phyloP scores from a whole-genome alignment of 2,113 vertebrate species.

The Anthoscopus minutus region DNA sequence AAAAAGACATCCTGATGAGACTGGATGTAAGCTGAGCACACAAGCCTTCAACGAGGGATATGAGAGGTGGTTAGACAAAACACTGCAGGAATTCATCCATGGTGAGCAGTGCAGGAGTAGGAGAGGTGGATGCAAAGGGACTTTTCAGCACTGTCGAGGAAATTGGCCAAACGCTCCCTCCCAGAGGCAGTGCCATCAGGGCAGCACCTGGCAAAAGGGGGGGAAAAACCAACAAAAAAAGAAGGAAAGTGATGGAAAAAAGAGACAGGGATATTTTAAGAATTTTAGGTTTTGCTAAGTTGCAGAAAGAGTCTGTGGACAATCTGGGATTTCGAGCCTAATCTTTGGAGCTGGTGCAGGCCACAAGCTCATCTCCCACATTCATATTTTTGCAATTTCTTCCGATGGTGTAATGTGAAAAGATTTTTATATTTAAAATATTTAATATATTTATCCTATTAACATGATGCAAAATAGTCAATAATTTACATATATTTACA shows the following conservation, averaged over 20 bases:
- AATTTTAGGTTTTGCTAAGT: not conserved
- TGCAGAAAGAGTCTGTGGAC: not conserved
- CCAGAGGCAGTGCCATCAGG: not conserved
- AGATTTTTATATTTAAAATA: slow-evolving; percentile 22
- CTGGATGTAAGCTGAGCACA: slow-evolving; percentile 49
- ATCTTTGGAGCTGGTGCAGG: not conserved
- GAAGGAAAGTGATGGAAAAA: not conserved
- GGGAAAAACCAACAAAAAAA: not conserved
- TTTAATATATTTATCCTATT: slow-evolving; percentile 58
- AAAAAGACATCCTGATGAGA: slow-evolving; percentile 66
- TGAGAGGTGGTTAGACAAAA: not conserved
- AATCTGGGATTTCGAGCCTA: slow-evolving; percentile 7
- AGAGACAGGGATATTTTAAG: not conserved
- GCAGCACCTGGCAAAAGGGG: not conserved
- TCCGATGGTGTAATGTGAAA: slow-evolving; percentile 1
- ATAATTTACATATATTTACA: slow-evolving; percentile 67
- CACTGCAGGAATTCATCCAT: not conserved
- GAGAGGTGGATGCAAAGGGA: not conserved
- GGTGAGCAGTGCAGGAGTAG: not conserved
- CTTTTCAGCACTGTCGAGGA: slow-evolving; percentile 23
- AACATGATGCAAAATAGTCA: slow-evolving; percentile 45
- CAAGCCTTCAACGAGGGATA: not conserved
- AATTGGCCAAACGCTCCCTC: not conserved
- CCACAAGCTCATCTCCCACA: slow-evolving; percentile 27
- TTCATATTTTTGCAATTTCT: slow-evolving; percentile 16